Conservation (phyloP, 2,888 invertebrate genomes). For the Fragum fragum region DNA sequence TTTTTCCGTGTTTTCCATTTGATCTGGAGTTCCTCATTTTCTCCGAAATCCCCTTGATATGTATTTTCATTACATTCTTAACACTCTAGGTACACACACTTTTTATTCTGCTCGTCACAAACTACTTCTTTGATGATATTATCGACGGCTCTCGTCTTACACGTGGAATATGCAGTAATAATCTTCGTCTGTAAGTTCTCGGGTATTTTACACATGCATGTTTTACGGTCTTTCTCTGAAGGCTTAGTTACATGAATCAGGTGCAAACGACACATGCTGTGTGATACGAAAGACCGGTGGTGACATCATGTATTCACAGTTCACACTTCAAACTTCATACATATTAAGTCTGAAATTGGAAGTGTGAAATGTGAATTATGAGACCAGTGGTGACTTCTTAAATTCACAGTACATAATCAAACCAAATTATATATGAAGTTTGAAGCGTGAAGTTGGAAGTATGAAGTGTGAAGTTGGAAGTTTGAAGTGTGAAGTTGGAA, state of each 20-base stretch:
- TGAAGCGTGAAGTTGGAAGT: too few relatives aligned
- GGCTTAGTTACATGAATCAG: constrained; percentile 54
- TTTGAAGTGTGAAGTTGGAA: too few relatives aligned
- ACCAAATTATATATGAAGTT: too few relatives aligned
- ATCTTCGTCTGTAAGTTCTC: constrained; percentile 50
- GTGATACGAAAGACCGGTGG: too few relatives aligned
- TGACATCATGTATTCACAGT: too few relatives aligned
- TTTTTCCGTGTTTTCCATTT: constrained; percentile 12
- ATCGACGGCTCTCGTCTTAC: constrained; percentile 26
- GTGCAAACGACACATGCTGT: constrained; percentile 47
- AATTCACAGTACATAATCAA: too few relatives aligned
- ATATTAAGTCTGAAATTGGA: too few relatives aligned
- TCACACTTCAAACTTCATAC: too few relatives aligned
- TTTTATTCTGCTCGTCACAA: constrained; percentile 35
- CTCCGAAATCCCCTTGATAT: neutral
- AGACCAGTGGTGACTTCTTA: too few relatives aligned
- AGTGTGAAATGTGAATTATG: too few relatives aligned
- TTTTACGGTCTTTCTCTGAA: constrained; percentile 45
- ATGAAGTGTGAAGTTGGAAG: too few relatives aligned
- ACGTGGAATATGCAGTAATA: constrained; percentile 12
- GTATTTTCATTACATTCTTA: constrained; percentile 5
- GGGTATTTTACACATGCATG: constrained; percentile 40
- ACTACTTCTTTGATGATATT: constrained; percentile 21
- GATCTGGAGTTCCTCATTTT: neutral
- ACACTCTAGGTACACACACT: constrained; percentile 41